Conservation (phyloP, 2,797 vertebrate genomes). For the Channallabes apus region DNA sequence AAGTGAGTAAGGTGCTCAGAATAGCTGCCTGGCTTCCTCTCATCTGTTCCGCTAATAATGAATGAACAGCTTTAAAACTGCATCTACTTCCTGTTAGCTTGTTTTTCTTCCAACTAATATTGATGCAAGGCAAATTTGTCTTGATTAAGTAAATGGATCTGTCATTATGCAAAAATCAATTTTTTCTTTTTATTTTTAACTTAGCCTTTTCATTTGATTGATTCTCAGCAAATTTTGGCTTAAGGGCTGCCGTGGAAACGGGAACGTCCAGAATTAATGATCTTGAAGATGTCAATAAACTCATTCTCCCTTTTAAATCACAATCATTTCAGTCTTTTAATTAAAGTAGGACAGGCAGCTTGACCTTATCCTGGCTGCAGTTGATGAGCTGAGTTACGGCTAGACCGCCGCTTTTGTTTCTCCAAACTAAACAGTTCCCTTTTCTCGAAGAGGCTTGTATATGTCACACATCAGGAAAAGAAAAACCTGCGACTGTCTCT, state of each 20-base stretch:
- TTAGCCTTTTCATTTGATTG: neutral
- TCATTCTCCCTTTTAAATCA: neutral
- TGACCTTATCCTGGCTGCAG: neutral
- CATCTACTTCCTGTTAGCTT: neutral
- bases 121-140: neutral
- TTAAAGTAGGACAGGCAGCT: neutral
- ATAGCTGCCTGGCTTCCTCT: conserved; percentile 11
- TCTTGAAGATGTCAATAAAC: neutral
- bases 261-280: neutral
- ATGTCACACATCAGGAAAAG: conserved; percentile 12
- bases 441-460: conserved; percentile 11
- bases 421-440: conserved; percentile 42
- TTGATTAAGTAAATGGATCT: neutral
- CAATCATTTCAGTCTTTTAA: neutral
- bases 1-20: neutral
- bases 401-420: conserved; percentile 23
- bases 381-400: conserved; percentile 24
- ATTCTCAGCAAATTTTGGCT: neutral
- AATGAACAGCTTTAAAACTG: neutral
- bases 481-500: conserved; percentile 3
- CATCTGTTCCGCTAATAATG: neutral
- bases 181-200: too few relatives aligned
- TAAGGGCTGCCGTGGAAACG: neutral
- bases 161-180: neutral
- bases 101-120: neutral